Base-by-base conservation (phyloP, 2,113 vertebrate genomes). In the Hippocampus comes region DNA sequence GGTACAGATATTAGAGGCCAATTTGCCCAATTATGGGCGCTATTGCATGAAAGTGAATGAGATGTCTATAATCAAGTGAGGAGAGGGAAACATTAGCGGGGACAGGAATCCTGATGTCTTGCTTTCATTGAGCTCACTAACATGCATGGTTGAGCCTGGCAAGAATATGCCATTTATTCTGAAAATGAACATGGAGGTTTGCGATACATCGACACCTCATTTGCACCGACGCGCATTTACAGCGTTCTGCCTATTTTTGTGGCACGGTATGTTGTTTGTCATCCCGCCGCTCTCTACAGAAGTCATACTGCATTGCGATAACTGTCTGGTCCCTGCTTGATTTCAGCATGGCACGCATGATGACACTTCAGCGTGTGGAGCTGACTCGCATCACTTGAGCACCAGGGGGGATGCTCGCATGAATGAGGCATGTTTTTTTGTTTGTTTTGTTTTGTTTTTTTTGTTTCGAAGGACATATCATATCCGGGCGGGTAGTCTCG, bases 1-100 rank as follows among this genome's bases (percentile, higher is more conserved):
- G 97, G 96, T 99, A 95, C 61, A 81, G n/a, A n/a, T 21, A 59
- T 21, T 12, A 46, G 66, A 73, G 63, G 41, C 18, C 25, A 67
- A 68, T 43, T 20, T 53, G 21, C 21, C 12, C 15, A 41, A 63
- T 70, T 27, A 68, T 70, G 71, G 81, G 46, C 27, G 43, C 18
- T 34, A n/a, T 70, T 56, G 17, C 78, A 82, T 75, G 78, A 80
- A 43, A 67, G 20, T 70, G 34, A 25, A 12, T 56, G 18, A 53
- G 30, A 71, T 69, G 51, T 23, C 23, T 67, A 60, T 57, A 21
- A 49, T 78, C 21, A 69, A 41, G 59, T 53, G 34, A 25, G 56
- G 4, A 6, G 0, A 42, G 10, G 0, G 49, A 4, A 23, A 55
- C 10, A 55, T 59, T 68, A 56, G 23, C 9, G 65, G 9, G 25